Base-by-base conservation (phyloP, 2,113 vertebrate genomes). In the Oceanodroma tethys region DNA sequence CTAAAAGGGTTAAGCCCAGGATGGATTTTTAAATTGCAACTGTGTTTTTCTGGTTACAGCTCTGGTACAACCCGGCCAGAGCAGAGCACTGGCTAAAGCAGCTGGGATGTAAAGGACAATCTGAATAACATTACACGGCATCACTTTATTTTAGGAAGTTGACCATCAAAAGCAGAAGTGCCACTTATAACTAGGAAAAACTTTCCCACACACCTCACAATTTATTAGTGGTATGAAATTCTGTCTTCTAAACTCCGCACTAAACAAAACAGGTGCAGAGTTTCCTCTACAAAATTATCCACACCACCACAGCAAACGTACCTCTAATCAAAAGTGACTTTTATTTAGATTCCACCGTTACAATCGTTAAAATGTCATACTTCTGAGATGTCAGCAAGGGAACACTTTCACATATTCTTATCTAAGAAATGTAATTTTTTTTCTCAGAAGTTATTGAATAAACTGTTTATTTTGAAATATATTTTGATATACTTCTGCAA, bases 401-500 rank as follows among this genome's bases (percentile, higher is more conserved):
- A 86, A 48, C 30, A 38, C 7, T 88, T 62, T 21, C 72, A 59
- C 38, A 18, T 38, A 36, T 25, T 71, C 42, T 86, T 81, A 68
- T 72, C 75, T 53, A 70, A 65, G 40, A 96, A 90, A 84, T 50
- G n/a, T 50, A 45, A 42, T 58, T 59, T 78, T 58, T 67, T 52
- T 71, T 38, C 26, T 48, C 34, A n/a, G 67, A 71, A 84, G 38
- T 72, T 93, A 74, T 5, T 78, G 20, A 86, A 91, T 88, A 88
- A 85, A 78, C n/a, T 65, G 42, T 67, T 95, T 81, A 75, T 91
- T 95, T 92, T 74, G 34, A 94, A 93, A 92, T 74, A 56, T 17
- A 22, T 9, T 80, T 92, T 79, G 42, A 62, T 36, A 55, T 43
- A 27, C 25, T 66, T 88, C 45, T 67, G 47, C 6, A 4, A 82